Evolutionary conservation across 2,888 invertebrate species (phyloP).

Genomic region (Phorcus lineatus): DNA sequence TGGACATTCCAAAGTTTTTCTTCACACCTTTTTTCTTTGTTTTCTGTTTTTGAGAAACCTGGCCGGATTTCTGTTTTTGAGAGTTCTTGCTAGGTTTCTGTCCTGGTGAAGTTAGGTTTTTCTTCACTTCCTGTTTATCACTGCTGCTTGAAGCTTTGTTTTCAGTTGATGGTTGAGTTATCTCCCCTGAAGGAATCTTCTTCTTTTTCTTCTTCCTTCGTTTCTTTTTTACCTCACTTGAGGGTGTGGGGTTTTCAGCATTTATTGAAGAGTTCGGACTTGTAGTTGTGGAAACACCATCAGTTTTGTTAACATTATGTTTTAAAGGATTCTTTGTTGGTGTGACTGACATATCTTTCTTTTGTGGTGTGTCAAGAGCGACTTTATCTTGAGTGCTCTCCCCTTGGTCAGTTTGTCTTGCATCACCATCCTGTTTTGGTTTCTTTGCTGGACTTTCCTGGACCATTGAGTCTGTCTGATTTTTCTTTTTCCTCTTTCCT

Average conservation of each 20-base stretch:
- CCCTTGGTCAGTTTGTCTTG: neutral
- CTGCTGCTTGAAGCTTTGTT: neutral
- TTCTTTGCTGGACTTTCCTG: neutral
- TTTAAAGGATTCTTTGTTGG: too few species aligned
- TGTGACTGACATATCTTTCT: too few species aligned
- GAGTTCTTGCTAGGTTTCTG: neutral
- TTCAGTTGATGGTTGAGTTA: neutral
- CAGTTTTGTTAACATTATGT: neutral
- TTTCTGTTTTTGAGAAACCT: constrained; percentile 43
- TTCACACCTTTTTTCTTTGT: constrained; percentile 41
- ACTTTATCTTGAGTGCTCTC: too few species aligned
- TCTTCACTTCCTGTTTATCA: constrained; percentile 14
- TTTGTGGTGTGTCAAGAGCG: too few species aligned
- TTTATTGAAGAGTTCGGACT: neutral
- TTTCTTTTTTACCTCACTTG: constrained; percentile 32
- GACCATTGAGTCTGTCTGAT: neutral
- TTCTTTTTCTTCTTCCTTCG: constrained; percentile 27
- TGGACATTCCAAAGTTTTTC: constrained; percentile 75
- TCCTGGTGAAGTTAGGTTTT: neutral
- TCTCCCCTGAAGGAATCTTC: neutral
- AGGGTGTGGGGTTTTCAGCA: neutral
- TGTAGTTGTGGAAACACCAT: neutral
- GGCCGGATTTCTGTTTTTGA: constrained; percentile 52
- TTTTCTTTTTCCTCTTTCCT: constrained; percentile 26
- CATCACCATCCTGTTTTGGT: neutral